phyloP scores from a whole-genome alignment of 2,888 invertebrate species.

The Sarcophaga carnaria region DNA sequence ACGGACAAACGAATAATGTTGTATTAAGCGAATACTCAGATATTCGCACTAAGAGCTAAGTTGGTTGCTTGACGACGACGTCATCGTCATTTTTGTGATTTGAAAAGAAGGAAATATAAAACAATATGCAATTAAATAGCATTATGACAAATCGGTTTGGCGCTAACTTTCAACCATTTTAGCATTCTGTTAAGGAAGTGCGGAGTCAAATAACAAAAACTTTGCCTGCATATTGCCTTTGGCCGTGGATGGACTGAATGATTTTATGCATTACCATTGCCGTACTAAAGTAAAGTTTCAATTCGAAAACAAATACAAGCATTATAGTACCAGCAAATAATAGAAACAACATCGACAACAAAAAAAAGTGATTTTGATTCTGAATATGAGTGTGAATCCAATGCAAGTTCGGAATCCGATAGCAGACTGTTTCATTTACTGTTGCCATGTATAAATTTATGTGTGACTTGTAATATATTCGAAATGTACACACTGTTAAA shows the following conservation, averaged over 20 bases:
- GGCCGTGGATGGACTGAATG: conserved; percentile 52
- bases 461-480: not conserved
- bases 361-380: conserved; percentile 2
- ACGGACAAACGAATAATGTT: not conserved
- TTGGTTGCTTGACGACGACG: conserved; percentile 21
- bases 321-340: conserved; percentile 17
- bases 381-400: not conserved
- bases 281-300: conserved; percentile 14
- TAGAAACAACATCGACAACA: conserved; percentile 29
- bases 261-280: conserved; percentile 24
- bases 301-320: not conserved
- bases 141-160: conserved; percentile 80
- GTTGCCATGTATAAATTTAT: conserved; percentile 3
- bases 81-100: conserved; percentile 53
- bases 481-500: conserved; percentile 33
- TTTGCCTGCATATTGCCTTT: conserved; percentile 27
- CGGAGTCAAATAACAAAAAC: conserved; percentile 44
- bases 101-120: conserved; percentile 58
- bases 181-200: conserved; percentile 57
- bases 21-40: not conserved
- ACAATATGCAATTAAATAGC: conserved; percentile 18
- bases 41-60: not conserved
- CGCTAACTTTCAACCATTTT: conserved; percentile 72
- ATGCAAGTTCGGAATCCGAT: conserved; percentile 28
- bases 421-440: conserved; percentile 29